These are phyloP conservation scores for Probosciger aterrimus DNA, from an alignment of 2,113 vertebrate species.

Conservation along the genomic window DNA sequence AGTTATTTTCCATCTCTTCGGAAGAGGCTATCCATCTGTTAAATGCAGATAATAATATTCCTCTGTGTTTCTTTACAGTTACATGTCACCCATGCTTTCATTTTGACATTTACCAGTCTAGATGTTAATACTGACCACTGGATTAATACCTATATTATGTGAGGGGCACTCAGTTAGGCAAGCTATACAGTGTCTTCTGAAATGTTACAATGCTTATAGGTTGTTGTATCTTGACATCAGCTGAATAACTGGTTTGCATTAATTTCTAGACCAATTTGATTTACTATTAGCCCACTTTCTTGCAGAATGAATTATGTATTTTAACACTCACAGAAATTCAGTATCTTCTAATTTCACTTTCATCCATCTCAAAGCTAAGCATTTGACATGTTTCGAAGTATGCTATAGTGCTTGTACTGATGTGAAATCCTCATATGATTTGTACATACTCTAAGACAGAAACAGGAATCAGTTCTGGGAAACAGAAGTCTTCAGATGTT, in stretches of 20 bases:
- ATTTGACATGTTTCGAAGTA: neutral
- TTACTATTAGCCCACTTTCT: neutral
- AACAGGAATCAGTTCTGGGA: neutral
- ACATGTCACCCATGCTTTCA: neutral
- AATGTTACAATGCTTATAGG: neutral
- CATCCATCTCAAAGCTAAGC: neutral
- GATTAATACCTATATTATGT: neutral
- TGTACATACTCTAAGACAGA: neutral
- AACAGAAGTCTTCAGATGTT: neutral
- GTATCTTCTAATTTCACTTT: neutral
- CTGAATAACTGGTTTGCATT: neutral
- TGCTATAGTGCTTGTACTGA: neutral
- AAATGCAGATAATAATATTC: neutral
- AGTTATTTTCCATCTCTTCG: neutral
- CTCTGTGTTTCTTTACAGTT: neutral
- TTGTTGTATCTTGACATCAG: neutral
- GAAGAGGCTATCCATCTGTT: neutral
- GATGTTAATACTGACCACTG: neutral
- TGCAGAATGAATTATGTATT: neutral
- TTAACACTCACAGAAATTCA: neutral
- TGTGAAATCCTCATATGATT: neutral
- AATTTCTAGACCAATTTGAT: neutral
- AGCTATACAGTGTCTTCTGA: neutral
- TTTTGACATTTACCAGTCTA: neutral
- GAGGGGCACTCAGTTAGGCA: neutral